A percentile compares a stretch with the other conserved stretches of the same genome.
These are phyloP conservation scores for Cenopis cana DNA, from an alignment of 2,888 invertebrate genomes.

Conservation along the genomic window DNA sequence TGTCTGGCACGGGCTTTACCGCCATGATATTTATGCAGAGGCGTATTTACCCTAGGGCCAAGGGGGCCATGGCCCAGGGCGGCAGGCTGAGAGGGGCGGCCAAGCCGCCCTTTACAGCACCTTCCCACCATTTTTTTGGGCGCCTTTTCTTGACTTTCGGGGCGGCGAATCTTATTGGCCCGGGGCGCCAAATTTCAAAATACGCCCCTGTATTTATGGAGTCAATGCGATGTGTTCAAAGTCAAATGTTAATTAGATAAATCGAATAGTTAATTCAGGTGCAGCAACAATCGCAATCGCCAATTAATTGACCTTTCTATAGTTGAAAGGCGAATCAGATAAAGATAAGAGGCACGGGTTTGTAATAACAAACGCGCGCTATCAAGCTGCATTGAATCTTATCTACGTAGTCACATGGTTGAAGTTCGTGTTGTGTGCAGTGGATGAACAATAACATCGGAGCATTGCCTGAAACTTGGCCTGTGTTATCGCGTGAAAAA, in stretches of 20 bases:
- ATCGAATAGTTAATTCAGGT: constrained; percentile 25
- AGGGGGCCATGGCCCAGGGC: too few species aligned
- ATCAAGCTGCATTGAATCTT: not conserved
- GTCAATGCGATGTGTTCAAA: not conserved
- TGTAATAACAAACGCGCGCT: not conserved
- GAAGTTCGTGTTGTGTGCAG: not conserved
- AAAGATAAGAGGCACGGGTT: constrained; percentile 15
- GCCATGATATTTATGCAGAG: too few species aligned
- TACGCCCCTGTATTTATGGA: not conserved
- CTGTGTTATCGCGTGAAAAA: constrained; percentile 38
- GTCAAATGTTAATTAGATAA: not conserved
- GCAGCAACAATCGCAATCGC: constrained; percentile 8
- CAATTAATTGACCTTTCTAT: constrained; percentile 23
- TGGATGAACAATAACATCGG: constrained; percentile 46
- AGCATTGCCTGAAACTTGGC: constrained; percentile 63
- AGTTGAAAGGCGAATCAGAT: constrained; percentile 24
- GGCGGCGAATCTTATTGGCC: too few species aligned
- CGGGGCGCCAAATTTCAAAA: too few species aligned
- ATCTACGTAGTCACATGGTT: not conserved
- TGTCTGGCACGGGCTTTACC: too few species aligned
- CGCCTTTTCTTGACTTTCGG: too few species aligned
- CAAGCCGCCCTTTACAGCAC: too few species aligned
- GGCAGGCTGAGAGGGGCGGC: too few species aligned
- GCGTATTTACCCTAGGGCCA: too few species aligned
- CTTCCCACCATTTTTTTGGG: too few species aligned